These are phyloP conservation scores for Crossocerus cetratus DNA, from an alignment of 2,888 invertebrate species.

Conservation along the genomic window DNA sequence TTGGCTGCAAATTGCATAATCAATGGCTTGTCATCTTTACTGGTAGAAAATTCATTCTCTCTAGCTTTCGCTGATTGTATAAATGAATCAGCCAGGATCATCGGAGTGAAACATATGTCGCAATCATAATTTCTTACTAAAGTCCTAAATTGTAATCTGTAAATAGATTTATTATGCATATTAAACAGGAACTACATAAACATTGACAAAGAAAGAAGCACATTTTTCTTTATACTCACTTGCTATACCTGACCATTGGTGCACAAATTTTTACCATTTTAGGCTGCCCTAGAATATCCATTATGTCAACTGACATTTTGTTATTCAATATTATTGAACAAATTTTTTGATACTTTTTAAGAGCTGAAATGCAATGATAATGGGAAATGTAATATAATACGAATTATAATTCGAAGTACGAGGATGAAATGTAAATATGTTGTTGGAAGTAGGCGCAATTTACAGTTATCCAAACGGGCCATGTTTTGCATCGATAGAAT, in stretches of 20 bases:
- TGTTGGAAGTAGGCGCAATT: slow-evolving; percentile 17
- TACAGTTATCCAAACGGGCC: slow-evolving; percentile 36
- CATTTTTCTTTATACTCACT: slow-evolving; percentile 77
- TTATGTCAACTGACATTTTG: slow-evolving; percentile 75
- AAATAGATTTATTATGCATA: slow-evolving; percentile 2
- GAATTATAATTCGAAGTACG: too few relatives aligned
- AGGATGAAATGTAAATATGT: too few relatives aligned
- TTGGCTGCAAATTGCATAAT: slow-evolving; percentile 97
- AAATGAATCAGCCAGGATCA: slow-evolving; percentile 97
- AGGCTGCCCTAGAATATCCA: slow-evolving; percentile 82
- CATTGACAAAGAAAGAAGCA: neutral
- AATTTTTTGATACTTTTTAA: too few relatives aligned
- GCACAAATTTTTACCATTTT: slow-evolving; percentile 87
- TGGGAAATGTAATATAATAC: too few relatives aligned
- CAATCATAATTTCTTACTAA: slow-evolving; percentile 89
- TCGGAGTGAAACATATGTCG: slow-evolving; percentile 95
- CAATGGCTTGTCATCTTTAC: slow-evolving; percentile 86
- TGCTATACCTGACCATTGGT: slow-evolving; percentile 97
- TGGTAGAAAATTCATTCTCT: slow-evolving; percentile 88
- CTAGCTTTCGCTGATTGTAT: slow-evolving; percentile 92
- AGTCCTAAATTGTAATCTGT: slow-evolving; percentile 86
- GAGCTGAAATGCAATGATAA: slow-evolving; percentile 7
- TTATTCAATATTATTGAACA: too few relatives aligned
- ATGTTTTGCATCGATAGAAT: too few relatives aligned
- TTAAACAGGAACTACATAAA: slow-evolving; percentile 6